Conservation (phyloP, 2,113 vertebrate genomes). For the Prinia subflava region DNA sequence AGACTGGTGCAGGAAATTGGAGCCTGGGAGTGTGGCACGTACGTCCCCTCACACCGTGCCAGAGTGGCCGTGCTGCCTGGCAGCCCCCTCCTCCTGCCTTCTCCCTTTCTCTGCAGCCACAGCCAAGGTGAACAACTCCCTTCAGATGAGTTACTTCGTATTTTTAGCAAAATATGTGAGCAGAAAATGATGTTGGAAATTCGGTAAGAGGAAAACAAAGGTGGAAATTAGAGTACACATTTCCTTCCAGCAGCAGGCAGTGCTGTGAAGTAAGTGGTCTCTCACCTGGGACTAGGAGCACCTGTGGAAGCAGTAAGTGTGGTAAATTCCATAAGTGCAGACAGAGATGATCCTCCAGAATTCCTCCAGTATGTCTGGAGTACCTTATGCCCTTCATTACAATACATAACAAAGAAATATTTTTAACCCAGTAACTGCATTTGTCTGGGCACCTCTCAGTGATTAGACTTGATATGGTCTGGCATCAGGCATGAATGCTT, state of each 20-base stretch:
- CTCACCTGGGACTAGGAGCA: neutral
- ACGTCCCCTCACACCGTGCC: neutral
- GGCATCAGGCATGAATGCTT: neutral
- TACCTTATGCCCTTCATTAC: neutral
- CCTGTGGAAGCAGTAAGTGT: neutral
- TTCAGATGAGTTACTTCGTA: neutral
- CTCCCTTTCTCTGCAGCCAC: neutral
- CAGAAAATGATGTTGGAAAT: neutral
- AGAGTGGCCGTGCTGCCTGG: neutral
- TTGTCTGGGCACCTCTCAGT: neutral
- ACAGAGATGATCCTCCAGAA: neutral
- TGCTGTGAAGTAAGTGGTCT: neutral
- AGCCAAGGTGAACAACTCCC: neutral
- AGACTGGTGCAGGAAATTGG: neutral
- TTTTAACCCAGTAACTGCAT: neutral
- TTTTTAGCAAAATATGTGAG: neutral
- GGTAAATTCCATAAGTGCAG: neutral
- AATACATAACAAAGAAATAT: neutral
- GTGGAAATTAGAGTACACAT: neutral
- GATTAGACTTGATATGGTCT: neutral
- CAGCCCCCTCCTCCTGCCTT: neutral
- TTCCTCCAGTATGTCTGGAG: neutral
- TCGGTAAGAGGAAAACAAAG: neutral
- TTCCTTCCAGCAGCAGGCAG: neutral
- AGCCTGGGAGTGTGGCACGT: neutral